Percentiles rank a stretch among this genome's conserved stretches.
phyloP scores from a whole-genome alignment of 2,113 vertebrate species.

The Phalacrocorax pelagicus region DNA sequence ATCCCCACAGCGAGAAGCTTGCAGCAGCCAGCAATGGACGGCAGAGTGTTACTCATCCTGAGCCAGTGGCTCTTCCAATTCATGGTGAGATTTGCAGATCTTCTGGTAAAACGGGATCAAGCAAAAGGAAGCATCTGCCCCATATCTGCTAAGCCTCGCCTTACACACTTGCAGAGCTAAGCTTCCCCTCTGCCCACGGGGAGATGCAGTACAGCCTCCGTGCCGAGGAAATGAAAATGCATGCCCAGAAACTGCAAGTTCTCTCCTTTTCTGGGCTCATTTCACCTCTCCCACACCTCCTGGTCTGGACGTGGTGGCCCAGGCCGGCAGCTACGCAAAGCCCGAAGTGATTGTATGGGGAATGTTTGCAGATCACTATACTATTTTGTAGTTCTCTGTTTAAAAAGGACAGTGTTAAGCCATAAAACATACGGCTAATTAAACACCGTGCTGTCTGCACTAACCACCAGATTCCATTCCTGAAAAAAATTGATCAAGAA shows the following conservation, averaged over 20 bases:
- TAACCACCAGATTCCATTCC: background rate
- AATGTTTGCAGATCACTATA: background rate
- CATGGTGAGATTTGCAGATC: accelerated
- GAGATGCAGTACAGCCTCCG: background rate
- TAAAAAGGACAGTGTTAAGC: background rate
- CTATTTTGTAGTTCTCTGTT: accelerated
- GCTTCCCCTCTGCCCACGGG: background rate
- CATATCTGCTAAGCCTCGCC: background rate
- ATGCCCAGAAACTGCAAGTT: background rate
- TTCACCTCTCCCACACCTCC: background rate
- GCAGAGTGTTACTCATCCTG: accelerated
- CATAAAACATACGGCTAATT: background rate
- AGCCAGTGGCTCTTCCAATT: background rate
- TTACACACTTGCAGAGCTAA: background rate
- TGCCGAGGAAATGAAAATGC: background rate
- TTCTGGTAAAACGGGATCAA: background rate
- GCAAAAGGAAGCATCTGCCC: background rate
- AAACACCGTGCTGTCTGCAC: background rate
- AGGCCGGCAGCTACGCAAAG: background rate
- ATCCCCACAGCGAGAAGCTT: background rate
- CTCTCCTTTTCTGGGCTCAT: background rate
- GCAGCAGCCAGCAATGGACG: accelerated
- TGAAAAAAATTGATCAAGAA: background rate
- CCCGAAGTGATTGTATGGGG: accelerated
- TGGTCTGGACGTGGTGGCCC: accelerated